Evolutionary conservation across 2,888 invertebrate genomes (phyloP).

Genomic region (Subacronicta megacephala): DNA sequence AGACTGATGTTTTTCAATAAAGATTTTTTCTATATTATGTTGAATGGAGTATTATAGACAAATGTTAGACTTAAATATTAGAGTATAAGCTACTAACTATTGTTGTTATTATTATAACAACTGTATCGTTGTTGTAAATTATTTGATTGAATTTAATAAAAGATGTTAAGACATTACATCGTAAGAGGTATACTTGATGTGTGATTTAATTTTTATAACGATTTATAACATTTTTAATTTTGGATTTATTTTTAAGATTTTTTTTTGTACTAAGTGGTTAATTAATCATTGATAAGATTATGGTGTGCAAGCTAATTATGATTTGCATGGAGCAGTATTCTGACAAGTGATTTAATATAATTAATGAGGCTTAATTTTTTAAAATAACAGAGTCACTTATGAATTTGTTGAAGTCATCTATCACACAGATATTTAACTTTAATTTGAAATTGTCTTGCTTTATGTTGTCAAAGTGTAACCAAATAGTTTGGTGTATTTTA

Average conservation of each 20-base stretch:
- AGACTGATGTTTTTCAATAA: conserved; percentile 85
- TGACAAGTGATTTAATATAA: conserved; percentile 76
- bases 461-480: conserved; percentile 64
- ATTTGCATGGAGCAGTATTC: conserved; percentile 76
- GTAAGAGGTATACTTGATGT: conserved; percentile 74
- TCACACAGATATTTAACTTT: conserved; percentile 39
- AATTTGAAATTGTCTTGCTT: conserved; percentile 47
- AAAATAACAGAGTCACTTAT: conserved; percentile 59
- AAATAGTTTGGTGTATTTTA: conserved; percentile 75
- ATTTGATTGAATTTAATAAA: conserved; percentile 84
- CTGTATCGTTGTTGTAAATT: conserved; percentile 84
- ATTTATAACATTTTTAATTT: conserved; percentile 73
- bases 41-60: conserved; percentile 79
- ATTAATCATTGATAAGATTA: conserved; percentile 69
- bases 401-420: conserved; percentile 46
- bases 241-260: conserved; percentile 72
- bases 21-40: conserved; percentile 77
- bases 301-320: conserved; percentile 68
- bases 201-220: conserved; percentile 78
- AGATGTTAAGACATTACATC: conserved; percentile 74
- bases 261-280: conserved; percentile 65
- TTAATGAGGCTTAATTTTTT: conserved; percentile 79
- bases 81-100: conserved; percentile 75
- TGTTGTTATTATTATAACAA: conserved; percentile 84
- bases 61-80: conserved; percentile 74